A percentile compares a stretch with the other conserved stretches of the same genome.
These are phyloP conservation scores for Calameuta pallipes DNA, from an alignment of 2,888 invertebrate genomes.

Conservation along the genomic window DNA sequence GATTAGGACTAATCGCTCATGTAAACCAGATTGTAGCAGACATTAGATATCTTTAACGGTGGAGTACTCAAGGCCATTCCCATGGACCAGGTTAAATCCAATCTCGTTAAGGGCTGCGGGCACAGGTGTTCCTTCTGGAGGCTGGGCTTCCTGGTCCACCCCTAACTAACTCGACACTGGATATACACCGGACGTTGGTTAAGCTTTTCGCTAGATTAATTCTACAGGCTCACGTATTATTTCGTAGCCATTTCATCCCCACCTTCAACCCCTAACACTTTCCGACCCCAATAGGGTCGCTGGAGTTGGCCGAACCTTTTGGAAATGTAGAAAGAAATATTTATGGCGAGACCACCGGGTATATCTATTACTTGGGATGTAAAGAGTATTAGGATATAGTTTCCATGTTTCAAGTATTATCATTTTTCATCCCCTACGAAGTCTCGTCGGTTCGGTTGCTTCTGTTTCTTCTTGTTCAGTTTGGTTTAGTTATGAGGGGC, in stretches of 20 bases:
- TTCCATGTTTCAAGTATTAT: background rate
- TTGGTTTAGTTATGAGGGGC: background rate
- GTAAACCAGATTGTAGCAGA: background rate
- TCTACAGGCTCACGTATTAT: slow-evolving; percentile 27
- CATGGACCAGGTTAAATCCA: slow-evolving; percentile 15
- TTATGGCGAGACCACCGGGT: background rate
- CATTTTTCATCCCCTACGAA: background rate
- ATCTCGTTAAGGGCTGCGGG: slow-evolving; percentile 23
- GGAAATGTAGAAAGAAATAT: background rate
- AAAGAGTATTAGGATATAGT: background rate
- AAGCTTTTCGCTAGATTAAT: slow-evolving; percentile 53
- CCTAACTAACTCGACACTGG: background rate
- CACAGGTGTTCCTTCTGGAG: slow-evolving; percentile 34
- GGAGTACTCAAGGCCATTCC: background rate
- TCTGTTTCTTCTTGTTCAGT: background rate
- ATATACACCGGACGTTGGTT: slow-evolving; percentile 16
- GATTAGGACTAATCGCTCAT: background rate
- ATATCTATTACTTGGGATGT: background rate
- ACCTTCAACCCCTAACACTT: background rate
- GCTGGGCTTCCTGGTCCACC: background rate
- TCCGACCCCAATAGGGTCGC: background rate
- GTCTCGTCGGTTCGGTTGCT: background rate
- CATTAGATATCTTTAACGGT: background rate
- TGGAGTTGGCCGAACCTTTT: background rate
- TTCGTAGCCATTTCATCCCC: background rate